Percentiles rank a stretch among this genome's conserved stretches.
Evolutionary conservation across 2,113 vertebrate genomes (phyloP).

Genomic region (Sinocyclocheilus grahami): DNA sequence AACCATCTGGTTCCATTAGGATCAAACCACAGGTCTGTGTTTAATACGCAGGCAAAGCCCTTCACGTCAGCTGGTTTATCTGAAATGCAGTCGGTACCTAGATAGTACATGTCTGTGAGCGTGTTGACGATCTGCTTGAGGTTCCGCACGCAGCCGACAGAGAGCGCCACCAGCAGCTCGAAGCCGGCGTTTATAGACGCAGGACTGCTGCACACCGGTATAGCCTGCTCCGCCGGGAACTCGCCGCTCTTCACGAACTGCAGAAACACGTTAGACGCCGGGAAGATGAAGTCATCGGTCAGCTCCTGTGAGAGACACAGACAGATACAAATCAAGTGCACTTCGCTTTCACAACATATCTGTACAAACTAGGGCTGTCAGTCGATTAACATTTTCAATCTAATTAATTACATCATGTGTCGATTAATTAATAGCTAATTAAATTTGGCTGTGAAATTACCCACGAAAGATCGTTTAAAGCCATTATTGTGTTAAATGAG

Average conservation of each 20-base stretch:
- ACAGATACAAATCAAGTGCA: background rate
- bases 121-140: conserved; percentile 96
- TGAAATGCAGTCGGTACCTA: conserved; percentile 68
- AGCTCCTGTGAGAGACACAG: conserved; percentile 79
- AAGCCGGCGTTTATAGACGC: conserved; percentile 96
- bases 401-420: too few relatives aligned
- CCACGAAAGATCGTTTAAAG: too few relatives aligned
- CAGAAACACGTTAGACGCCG: conserved; percentile 95
- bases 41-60: too few relatives aligned
- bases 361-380: too few relatives aligned
- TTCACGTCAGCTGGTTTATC: too few relatives aligned
- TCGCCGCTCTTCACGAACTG: conserved; percentile 97
- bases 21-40: too few relatives aligned
- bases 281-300: conserved; percentile 99
- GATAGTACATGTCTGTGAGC: conserved; percentile 98
- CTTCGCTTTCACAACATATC: too few relatives aligned
- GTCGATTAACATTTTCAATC: too few relatives aligned
- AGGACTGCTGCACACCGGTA: conserved; percentile 94
- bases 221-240: conserved; percentile 95
- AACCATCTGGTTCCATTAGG: too few relatives aligned
- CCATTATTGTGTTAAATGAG: too few relatives aligned
- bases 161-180: conserved; percentile 92
- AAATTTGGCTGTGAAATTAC: too few relatives aligned
- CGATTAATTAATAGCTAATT: too few relatives aligned
- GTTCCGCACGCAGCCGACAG: conserved; percentile 94